Conservation (phyloP, 2,113 vertebrate genomes). For the Narcine bancroftii region DNA sequence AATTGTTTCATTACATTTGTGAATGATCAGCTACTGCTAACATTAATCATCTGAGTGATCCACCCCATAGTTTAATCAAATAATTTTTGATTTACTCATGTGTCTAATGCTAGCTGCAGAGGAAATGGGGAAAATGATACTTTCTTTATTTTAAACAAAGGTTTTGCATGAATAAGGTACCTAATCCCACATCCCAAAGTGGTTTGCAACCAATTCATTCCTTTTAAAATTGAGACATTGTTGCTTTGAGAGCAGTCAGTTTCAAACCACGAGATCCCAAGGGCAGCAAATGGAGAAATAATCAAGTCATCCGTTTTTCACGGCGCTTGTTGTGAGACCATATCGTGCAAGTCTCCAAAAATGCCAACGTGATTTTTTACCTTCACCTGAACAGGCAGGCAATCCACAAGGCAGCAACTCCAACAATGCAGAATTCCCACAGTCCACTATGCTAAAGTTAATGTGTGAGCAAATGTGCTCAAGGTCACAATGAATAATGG, state of each 20-base stretch:
- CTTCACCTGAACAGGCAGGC: neutral
- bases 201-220: neutral
- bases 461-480: neutral
- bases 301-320: neutral
- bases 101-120: neutral
- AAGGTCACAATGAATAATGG: neutral
- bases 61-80: neutral
- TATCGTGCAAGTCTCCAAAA: neutral
- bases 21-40: neutral
- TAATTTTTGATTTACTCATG: neutral
- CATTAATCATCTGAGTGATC: neutral
- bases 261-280: neutral
- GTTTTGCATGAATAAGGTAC: neutral
- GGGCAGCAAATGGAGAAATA: neutral
- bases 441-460: neutral
- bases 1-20: slow-evolving; percentile 15
- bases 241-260: neutral
- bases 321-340: neutral
- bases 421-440: neutral
- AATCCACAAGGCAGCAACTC: neutral
- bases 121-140: neutral
- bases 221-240: neutral
- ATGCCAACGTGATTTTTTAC: neutral
- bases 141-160: neutral
- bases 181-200: neutral